A percentile compares a stretch with the other conserved stretches of the same genome.
Conservation (phyloP, 2,797 vertebrate genomes). For the Strix occidentalis region DNA sequence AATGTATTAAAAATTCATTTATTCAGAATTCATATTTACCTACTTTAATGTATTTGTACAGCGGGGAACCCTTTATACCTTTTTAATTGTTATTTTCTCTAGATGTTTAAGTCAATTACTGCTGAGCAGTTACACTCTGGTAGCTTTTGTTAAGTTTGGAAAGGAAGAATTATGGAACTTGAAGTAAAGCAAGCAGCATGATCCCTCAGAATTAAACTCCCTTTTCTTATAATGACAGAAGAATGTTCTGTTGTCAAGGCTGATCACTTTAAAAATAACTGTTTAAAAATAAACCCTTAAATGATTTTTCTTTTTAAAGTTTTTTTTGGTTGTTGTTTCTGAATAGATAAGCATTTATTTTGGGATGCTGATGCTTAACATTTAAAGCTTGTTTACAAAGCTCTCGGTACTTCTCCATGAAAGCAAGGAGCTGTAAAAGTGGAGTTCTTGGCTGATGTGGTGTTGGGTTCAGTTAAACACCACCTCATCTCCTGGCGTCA, state of each 20-base stretch:
- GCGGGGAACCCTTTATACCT: neutral
- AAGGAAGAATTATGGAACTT: neutral
- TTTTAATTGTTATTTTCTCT: constrained; percentile 62
- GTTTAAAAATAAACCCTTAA: constrained; percentile 51
- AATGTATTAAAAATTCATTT: constrained; percentile 57
- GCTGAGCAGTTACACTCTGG: neutral
- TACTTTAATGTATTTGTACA: constrained; percentile 52
- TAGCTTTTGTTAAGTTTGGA: constrained; percentile 18
- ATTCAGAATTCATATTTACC: constrained; percentile 50
- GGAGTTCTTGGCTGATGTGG: neutral
- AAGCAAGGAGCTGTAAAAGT: neutral
- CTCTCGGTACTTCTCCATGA: neutral
- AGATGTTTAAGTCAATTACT: constrained; percentile 47
- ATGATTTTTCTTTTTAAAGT: constrained; percentile 10
- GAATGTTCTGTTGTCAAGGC: constrained; percentile 33
- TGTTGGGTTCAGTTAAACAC: neutral
- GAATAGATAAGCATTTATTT: constrained; percentile 18
- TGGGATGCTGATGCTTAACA: constrained; percentile 5
- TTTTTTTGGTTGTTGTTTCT: constrained; percentile 15
- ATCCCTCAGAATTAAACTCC: constrained; percentile 9
- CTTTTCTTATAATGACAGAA: constrained; percentile 21
- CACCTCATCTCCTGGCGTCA: neutral
- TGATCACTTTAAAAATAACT: constrained; percentile 41
- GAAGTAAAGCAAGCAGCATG: constrained; percentile 15
- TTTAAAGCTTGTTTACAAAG: neutral